Percentiles rank a stretch among this genome's conserved stretches.
Evolutionary conservation across 2,113 vertebrate genomes (phyloP).

Genomic region (Bubalus kerabau): DNA sequence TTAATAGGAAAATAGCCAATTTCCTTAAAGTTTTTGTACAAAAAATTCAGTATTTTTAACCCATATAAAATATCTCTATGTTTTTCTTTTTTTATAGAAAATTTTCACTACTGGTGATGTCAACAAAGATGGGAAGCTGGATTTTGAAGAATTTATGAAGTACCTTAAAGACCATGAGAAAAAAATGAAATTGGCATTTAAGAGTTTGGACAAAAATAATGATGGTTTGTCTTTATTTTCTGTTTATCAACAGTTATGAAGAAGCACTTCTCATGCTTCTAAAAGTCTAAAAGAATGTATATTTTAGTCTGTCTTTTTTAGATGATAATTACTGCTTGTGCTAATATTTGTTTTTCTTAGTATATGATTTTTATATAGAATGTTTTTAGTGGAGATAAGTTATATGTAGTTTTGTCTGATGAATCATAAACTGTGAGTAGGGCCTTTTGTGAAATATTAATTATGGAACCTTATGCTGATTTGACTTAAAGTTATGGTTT

Average conservation of each 20-base stretch:
- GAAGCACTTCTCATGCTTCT: not conserved
- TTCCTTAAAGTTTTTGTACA: not conserved
- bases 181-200: slow-evolving; percentile 95
- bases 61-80: not conserved
- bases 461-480: not conserved
- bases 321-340: not conserved
- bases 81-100: slow-evolving; percentile 82
- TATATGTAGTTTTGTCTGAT: not conserved
- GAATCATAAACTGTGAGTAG: not conserved
- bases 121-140: slow-evolving; percentile 90
- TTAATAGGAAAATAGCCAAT: not conserved
- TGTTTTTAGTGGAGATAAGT: not conserved
- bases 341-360: not conserved
- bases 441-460: not conserved
- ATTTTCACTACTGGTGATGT: slow-evolving; percentile 91
- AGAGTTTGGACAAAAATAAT: slow-evolving; percentile 94
- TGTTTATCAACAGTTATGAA: not conserved
- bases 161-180: slow-evolving; percentile 97
- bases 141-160: slow-evolving; percentile 93
- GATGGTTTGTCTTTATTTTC: slow-evolving; percentile 84
- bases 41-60: not conserved
- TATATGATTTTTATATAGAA: slow-evolving; percentile 23
- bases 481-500: not conserved
- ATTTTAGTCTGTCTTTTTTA: not conserved
- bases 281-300: not conserved